Evolutionary conservation across 2,113 vertebrate species (phyloP), one percentile per base, ranked within the genome.

Genomic region (Semicossyphus pulcher): DNA sequence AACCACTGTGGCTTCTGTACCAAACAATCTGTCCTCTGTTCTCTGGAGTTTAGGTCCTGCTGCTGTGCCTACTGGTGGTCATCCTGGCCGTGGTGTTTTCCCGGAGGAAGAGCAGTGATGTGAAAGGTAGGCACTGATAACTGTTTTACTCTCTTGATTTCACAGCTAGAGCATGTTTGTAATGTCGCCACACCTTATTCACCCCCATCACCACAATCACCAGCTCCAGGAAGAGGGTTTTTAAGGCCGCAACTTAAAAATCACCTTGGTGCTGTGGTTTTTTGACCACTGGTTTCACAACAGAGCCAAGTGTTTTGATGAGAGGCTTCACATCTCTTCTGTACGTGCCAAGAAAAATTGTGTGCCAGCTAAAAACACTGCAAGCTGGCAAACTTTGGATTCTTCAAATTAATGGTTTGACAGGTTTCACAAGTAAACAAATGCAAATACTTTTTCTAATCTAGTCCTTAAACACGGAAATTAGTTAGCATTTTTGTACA

Each of bases 31-130:
- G 21, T 64, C 1, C 5, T 60, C 47, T 83, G 29, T 31, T 44
- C 11, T 78, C 49, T 81, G 56, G 1, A 1, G 42, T 75, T 4
- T 11, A 94, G 94, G 71, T 92, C 9, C 47, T 92, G 67, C 74
- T 93, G 62, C 76, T 94, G 45, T 77, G 76, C 26, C 54, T 93
- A 9, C 77, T 95, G 81, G 74, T 87, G 34, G 4, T 88, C 65
- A 75, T 94, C 66, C 53, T 94, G 65, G 88, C 80, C 10, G 61
- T 92, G 29, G 64, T 67, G 3, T 52, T 95, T 6, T 75, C 72
- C 10, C n/a, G 86, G 78, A 93, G 61, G 34, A 84, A 57, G 1
- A 29, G 16, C 28, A 37, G 18, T 21, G 18, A 68, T 48, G 47
- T 2, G 0, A 63, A 52, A 70, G 88, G 92, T 93, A 74, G 25